Evolutionary conservation across 2,113 vertebrate genomes (phyloP), one percentile per base, ranked within the genome.

Genomic region (Mormoops blainvillei): DNA sequence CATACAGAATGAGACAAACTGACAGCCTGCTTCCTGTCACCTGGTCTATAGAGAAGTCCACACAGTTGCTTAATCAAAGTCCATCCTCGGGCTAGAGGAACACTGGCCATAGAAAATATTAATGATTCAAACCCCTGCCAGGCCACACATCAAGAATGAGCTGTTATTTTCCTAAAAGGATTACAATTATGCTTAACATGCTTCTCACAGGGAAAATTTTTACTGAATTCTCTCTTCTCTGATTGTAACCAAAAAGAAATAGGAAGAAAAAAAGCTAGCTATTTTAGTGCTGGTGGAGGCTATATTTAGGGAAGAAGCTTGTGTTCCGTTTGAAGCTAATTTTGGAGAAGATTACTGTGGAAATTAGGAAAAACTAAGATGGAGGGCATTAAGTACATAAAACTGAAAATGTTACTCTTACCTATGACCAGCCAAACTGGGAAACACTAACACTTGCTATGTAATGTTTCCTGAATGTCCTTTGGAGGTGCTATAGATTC

Each of bases 281-380:
- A 96, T 98, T 97, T 97, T 94, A 68, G 68, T 83, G 41, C 78
- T 50, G 10, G 83, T 76, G 58, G 58, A 96, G 28, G 91, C 95
- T 97, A 97, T 97, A 96, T 97, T 97, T 97, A 91, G 94, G 97
- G 93, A 94, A 94, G 68, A 96, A 97, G 68, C 68, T 94, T 86
- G 90, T 92, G 89, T 92, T 94, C 92, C 95, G 63, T 65, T 96
- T 88, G 92, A 96, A 56, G 81, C 63, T 97, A 97, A 97, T 97
- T 97, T 93, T 73, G 54, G 96, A 97, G 89, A 96, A 77, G 95
- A 96, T 96, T 97, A 71, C 70, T 84, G 91, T 97, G 96, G 74
- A 95, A 97, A 97, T 93, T 89, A 97, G 88, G 91, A 86, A 91
- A 95, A 96, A 92, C 89, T 95, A 85, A 85, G 77, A 91, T 87